Evolutionary conservation across 2,797 vertebrate species (phyloP), one percentile per base, ranked within the genome.

Genomic region (Tolypeutes matacus): DNA sequence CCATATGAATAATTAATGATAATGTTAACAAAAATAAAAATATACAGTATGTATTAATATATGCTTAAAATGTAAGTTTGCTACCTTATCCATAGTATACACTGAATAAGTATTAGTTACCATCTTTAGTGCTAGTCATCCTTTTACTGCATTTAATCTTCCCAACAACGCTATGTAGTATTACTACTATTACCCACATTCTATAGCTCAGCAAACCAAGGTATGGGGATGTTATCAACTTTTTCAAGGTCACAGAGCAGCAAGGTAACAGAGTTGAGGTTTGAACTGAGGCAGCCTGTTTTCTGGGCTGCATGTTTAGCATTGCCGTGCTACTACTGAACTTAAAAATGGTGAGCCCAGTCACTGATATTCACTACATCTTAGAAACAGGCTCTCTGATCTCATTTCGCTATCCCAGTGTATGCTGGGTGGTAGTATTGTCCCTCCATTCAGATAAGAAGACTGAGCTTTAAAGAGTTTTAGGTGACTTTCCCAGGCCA

Each of bases 401-500:
- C 83, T 96, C 49, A 88, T 91, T 92, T 91, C 69, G 69, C 70
- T 85, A 34, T 83, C 69, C 25, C 77, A 86, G 8, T 83, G 21
- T 92, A 42, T 72, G 82, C 36, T 53, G 25, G 70, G 64, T 73
- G 49, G 42, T 82, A 49, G 76, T 76, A 80, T 60, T 36, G 18
- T 58, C 20, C 39, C 12, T 90, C 73, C 89, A 49, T 67, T 83
- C 72, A 93, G 69, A 94, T 91, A 86, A 91, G 70, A 84, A 93
- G 64, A 69, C 25, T 85, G 70, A 90, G 62, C 82, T 92, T 91
- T 64, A 91, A 89, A 95, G 42, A 17, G 56, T 64, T 56, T 82
- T 75, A 81, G 67, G 7, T 51, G 10, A 46, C 86, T 87, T 96
- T 39, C 39, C 60, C 62, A 82, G 58, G 49, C 31, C 69, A 10